These are phyloP conservation scores for Lordiphosa stackelbergi DNA, from an alignment of 1,140 invertebrate genomes.

Conservation along the genomic window DNA sequence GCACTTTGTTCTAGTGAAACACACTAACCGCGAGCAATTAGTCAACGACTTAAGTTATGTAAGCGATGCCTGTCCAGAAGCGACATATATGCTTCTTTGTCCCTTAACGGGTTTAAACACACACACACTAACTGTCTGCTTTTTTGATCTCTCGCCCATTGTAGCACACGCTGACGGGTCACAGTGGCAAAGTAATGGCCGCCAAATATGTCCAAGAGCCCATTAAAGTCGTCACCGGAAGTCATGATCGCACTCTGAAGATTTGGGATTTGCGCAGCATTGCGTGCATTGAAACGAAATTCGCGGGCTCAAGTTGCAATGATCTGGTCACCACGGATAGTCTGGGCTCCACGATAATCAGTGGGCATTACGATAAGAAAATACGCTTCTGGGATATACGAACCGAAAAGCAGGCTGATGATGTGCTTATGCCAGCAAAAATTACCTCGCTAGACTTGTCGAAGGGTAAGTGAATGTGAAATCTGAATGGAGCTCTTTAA, in stretches of 20 bases:
- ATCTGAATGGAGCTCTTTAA: neutral
- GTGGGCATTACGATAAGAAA: slow-evolving; percentile 97
- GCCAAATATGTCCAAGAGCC: slow-evolving; percentile 94
- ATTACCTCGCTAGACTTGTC: slow-evolving; percentile 96
- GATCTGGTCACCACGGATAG: slow-evolving; percentile 94
- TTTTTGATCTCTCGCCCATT: slow-evolving; percentile 47
- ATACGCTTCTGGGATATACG: slow-evolving; percentile 98
- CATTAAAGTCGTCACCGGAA: slow-evolving; percentile 93
- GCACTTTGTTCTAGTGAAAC: slow-evolving; percentile 44
- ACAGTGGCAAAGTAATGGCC: slow-evolving; percentile 96
- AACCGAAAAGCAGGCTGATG: slow-evolving; percentile 86
- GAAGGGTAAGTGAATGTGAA: slow-evolving; percentile 82
- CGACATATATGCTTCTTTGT: slow-evolving; percentile 6
- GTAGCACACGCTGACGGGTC: slow-evolving; percentile 97
- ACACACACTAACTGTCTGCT: slow-evolving; percentile 22
- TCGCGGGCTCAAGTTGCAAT: slow-evolving; percentile 97
- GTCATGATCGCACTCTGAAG: slow-evolving; percentile 97
- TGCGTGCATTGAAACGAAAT: slow-evolving; percentile 96
- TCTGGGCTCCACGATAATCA: slow-evolving; percentile 94
- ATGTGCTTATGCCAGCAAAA: slow-evolving; percentile 93
- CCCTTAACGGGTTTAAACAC: slow-evolving; percentile 33
- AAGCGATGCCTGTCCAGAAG: slow-evolving; percentile 9
- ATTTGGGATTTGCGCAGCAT: slow-evolving; percentile 96
- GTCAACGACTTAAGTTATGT: slow-evolving; percentile 21
- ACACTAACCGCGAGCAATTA: slow-evolving; percentile 36